Conservation (phyloP, 2,888 invertebrate genomes). For the Nomada hirtipes region DNA sequence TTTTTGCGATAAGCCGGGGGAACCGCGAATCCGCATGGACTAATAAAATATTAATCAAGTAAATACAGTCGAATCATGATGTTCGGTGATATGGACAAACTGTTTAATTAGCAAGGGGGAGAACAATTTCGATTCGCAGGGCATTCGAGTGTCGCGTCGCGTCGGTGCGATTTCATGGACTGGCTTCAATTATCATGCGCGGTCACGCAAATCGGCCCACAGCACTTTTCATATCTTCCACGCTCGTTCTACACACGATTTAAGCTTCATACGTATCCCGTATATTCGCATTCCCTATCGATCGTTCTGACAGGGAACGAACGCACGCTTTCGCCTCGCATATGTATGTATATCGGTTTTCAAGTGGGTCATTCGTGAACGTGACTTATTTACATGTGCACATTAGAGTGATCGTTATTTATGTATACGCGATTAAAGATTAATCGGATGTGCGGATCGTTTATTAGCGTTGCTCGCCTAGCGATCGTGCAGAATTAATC, state of each 20-base stretch:
- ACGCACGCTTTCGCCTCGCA: conserved; percentile 37
- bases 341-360: conserved; percentile 46
- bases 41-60: background rate
- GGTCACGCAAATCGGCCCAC: conserved; percentile 61
- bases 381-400: conserved; percentile 55
- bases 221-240: conserved; percentile 46
- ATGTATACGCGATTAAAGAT: conserved; percentile 45
- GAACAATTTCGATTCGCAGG: conserved; percentile 10
- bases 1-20: background rate
- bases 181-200: conserved; percentile 58
- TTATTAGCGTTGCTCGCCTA: conserved; percentile 26
- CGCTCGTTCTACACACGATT: conserved; percentile 37
- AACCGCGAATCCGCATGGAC: background rate
- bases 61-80: conserved; percentile 1
- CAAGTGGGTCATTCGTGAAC: conserved; percentile 52
- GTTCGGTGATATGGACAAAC: background rate
- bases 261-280: conserved; percentile 31
- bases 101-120: conserved; percentile 9
- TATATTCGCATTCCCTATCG: conserved; percentile 51
- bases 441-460: conserved; percentile 29
- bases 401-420: conserved; percentile 51
- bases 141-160: background rate
- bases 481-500: conserved; percentile 26
- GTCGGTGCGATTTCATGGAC: conserved; percentile 20
- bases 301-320: conserved; percentile 39